Conservation (phyloP, 1,140 invertebrate species). For the Stegodyphus mimosarum region DNA sequence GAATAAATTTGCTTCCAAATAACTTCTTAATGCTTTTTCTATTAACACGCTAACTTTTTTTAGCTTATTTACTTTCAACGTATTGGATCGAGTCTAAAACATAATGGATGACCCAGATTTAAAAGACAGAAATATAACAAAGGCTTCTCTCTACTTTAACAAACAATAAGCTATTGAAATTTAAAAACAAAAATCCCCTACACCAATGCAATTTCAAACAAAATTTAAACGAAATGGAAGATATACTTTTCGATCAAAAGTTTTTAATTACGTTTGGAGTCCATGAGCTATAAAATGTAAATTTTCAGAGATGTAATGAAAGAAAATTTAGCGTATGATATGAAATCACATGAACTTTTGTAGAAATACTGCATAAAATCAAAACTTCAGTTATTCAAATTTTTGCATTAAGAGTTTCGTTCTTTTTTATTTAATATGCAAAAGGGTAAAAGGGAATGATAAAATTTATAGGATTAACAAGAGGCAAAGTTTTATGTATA, state of each 20-base stretch:
- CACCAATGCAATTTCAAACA: too few relatives aligned
- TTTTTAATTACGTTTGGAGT: background rate
- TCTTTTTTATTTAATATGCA: too few relatives aligned
- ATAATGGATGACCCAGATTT: constrained; percentile 50
- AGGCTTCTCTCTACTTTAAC: constrained; percentile 3
- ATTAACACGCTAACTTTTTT: constrained; percentile 38
- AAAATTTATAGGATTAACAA: too few relatives aligned
- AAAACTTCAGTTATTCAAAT: too few relatives aligned
- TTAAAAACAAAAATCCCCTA: too few relatives aligned
- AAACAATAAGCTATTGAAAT: constrained; percentile 4
- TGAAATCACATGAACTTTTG: too few relatives aligned
- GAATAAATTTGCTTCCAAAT: constrained; percentile 58
- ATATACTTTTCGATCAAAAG: background rate
- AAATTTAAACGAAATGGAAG: constrained; percentile 9
- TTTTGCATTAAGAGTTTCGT: too few relatives aligned
- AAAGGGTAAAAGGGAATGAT: too few relatives aligned
- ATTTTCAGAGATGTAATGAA: too few relatives aligned
- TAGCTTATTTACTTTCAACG: constrained; percentile 38
- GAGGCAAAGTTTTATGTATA: too few relatives aligned
- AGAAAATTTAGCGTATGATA: too few relatives aligned
- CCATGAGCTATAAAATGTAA: background rate
- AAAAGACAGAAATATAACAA: constrained; percentile 25
- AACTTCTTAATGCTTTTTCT: constrained; percentile 57
- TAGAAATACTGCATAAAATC: too few relatives aligned
- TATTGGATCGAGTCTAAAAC: constrained; percentile 19